Base-by-base conservation (phyloP, 2,113 vertebrate genomes). In the Anthoscopus minutus region DNA sequence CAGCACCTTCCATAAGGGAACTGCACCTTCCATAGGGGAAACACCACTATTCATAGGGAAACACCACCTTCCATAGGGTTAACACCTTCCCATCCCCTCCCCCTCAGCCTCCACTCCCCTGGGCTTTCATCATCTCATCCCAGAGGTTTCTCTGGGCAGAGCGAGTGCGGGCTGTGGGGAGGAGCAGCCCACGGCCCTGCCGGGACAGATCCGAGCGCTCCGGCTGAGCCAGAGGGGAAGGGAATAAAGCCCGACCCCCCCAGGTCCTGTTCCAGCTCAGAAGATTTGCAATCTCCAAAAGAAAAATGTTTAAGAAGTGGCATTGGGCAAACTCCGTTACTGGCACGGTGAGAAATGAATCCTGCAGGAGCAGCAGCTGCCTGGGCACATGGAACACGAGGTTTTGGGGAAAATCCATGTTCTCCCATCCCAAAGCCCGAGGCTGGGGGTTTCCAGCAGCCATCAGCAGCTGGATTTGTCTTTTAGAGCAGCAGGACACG, bases 351-450 rank as follows among this genome's bases (percentile, higher is more conserved):
- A 23, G 67, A 50, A 65, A 70, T 4, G 27, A 25, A 11, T 51
- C 44, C 67, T 3, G 1, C 10, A 13, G 53, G 48, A 69, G 61
- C 64, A 13, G 20, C 64, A 40, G 2, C 66, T 61, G 80, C 3
- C 83, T 53, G 0, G 0, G 70, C 73, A 40, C 9, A n/a, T 3
- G 11, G 38, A 87, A 17, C 0, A 1, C 0, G 1, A 48, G 62
- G 14, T 11, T 38, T 50, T 54, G 60, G 78, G 61, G 3, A 42
- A 50, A 16, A 61, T 13, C 47, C 7, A 0, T 1, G 35, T 37
- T 10, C 45, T 56, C 11, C 8, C 37, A 40, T 24, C 86, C 42
- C 74, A 53, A n/a, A 92, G n/a, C 57, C 20, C 2, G 4, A 61
- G 45, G 38, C 28, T 24, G 86, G 57, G 6, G 35, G 31, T 53